Evolutionary conservation across 2,113 vertebrate species (phyloP).

Genomic region (Tyto alba): DNA sequence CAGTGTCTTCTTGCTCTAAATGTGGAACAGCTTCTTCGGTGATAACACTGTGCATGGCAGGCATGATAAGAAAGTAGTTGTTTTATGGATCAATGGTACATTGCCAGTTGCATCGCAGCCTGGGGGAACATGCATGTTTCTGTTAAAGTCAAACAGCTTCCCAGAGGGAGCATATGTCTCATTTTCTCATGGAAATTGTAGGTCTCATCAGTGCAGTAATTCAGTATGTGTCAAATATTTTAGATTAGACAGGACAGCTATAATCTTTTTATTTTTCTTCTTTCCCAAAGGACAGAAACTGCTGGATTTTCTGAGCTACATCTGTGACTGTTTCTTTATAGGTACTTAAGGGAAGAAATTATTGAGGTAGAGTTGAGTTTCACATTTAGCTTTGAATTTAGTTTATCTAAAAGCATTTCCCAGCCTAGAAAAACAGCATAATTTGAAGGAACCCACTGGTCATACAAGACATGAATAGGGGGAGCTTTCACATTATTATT

Average conservation of each 20-base stretch:
- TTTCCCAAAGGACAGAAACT: slow-evolving; percentile 5
- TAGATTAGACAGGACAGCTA: slow-evolving; percentile 27
- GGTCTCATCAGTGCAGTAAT: slow-evolving; percentile 43
- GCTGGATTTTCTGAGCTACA: not conserved
- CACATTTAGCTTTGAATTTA: not conserved
- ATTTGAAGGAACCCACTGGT: not conserved
- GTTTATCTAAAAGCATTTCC: not conserved
- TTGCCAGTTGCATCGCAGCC: slow-evolving; percentile 16
- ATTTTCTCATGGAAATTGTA: slow-evolving; percentile 15
- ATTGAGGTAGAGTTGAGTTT: not conserved
- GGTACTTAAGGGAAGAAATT: not conserved
- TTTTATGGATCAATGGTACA: not conserved
- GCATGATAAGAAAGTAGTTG: slow-evolving; percentile 29
- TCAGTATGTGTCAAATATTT: slow-evolving; percentile 43
- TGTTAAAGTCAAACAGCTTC: slow-evolving; percentile 22
- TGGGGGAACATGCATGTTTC: slow-evolving; percentile 20
- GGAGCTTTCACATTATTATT: not conserved
- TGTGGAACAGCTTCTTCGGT: not conserved
- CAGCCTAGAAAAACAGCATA: not conserved
- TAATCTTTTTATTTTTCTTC: slow-evolving; percentile 15
- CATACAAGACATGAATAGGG: not conserved
- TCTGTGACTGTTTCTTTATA: not conserved
- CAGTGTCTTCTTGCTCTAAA: not conserved
- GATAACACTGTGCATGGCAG: slow-evolving; percentile 25
- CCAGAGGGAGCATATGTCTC: slow-evolving; percentile 17